Evolutionary conservation across 2,888 invertebrate species (phyloP).

Genomic region (Pachycephus smyrnensis): DNA sequence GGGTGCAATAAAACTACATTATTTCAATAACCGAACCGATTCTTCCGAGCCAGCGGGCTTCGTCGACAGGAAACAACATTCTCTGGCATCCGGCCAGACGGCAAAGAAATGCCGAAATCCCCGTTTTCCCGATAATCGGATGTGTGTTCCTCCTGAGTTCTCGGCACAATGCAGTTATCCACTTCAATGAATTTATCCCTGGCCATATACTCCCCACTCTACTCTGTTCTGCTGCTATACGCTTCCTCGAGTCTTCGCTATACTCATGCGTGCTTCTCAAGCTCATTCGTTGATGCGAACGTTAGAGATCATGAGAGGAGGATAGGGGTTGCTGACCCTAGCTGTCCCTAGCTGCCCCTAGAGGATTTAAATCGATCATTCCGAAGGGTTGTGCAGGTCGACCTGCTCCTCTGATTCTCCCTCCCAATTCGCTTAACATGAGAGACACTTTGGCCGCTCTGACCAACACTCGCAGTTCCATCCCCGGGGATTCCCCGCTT

Average conservation of each 20-base stretch:
- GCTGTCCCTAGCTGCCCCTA: background rate
- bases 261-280: background rate
- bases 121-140: slow-evolving; percentile 62
- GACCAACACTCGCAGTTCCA: slow-evolving; percentile 1
- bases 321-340: slow-evolving; percentile 20
- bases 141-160: slow-evolving; percentile 61
- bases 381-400: slow-evolving; percentile 13
- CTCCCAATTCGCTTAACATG: background rate
- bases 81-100: slow-evolving; percentile 57
- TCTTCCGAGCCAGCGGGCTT: slow-evolving; percentile 58
- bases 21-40: slow-evolving; percentile 64
- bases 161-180: slow-evolving; percentile 64
- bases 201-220: background rate
- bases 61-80: slow-evolving; percentile 65
- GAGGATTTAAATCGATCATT: background rate
- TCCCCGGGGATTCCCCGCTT: background rate
- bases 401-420: slow-evolving; percentile 14
- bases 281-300: background rate
- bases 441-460: background rate
- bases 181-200: slow-evolving; percentile 58
- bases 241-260: background rate
- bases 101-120: slow-evolving; percentile 57
- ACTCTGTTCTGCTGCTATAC: background rate
- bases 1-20: slow-evolving; percentile 61
- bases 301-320: background rate